Base-by-base conservation (phyloP, 2,888 invertebrate genomes). In the Epinotia nisella region DNA sequence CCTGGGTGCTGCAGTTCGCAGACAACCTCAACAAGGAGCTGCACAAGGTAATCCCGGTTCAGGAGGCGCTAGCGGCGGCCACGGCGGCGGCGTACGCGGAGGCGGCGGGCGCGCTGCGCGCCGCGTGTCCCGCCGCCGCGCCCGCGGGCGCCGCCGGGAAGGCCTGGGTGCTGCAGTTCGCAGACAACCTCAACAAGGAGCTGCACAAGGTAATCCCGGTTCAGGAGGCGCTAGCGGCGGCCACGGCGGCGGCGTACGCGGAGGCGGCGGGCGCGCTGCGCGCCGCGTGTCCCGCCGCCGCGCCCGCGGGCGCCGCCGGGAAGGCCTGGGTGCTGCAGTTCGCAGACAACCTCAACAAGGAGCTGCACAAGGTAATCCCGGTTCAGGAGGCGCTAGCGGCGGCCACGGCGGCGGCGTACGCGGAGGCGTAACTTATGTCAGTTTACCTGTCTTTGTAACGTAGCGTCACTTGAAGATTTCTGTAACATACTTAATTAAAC, bases 51-150 rank as follows among this genome's bases (percentile, higher is more conserved):
- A 17, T 3, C 2, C 2, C 2, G 21, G 21, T 24, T 24, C 80
- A 93, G 93, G 92, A 92, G 76, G 87, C 90, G 66, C 79, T 89
- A 77, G 73, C 83, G 75, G 92, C 94, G 76, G 94, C 95, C n/a
- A 86, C 96, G 74, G 94, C 95, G 78, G 92, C 95, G 77, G 93
- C 96, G 82, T 96, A 96, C 87, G 94, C 94, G 3, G 95, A 95
- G 78, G 92, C 96, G 39, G 88, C 85, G 1, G 80, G 76, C 35
- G 84, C 92, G 1, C 81, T 93, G 0, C 86, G 91, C 0, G 80
- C 81, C 5, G 90, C 82, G 10, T 91, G 88, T 74, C 86, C 90
- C 13, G 56, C 75, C 4, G 86, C 85, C 0, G 87, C 87, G 17
- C 91, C 93, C 0, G 21, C 70, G 15, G 35, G 81, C 1, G 72